Percentiles rank a stretch among this genome's conserved stretches.
Evolutionary conservation across 2,888 invertebrate species (phyloP).

Genomic region (Cryptosula pallasiana): DNA sequence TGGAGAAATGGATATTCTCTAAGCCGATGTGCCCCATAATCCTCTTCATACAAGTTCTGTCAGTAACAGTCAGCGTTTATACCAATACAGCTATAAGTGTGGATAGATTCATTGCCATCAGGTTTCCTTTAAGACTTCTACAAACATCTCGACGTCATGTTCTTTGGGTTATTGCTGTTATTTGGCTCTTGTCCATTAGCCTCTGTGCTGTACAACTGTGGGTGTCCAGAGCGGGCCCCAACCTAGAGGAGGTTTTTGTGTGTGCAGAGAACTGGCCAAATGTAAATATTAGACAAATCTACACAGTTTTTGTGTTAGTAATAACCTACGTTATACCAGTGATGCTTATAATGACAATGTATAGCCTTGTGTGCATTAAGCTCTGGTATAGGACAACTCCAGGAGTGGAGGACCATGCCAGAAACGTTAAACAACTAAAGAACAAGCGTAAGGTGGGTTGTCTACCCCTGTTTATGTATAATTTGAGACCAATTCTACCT

Average conservation of each 20-base stretch:
- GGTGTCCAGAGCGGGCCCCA: conserved; percentile 33
- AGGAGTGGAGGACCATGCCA: conserved; percentile 53
- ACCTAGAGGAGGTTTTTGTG: conserved; percentile 27
- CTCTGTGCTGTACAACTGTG: conserved; percentile 52
- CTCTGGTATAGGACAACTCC: conserved; percentile 54
- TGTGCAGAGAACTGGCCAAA: conserved; percentile 41
- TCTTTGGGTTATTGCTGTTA: conserved; percentile 49
- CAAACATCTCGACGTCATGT: conserved; percentile 49
- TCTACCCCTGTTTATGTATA: background rate
- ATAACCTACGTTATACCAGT: conserved; percentile 52
- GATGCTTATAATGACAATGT: conserved; percentile 52
- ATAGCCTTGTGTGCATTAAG: conserved; percentile 53
- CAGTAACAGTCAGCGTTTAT: conserved; percentile 55
- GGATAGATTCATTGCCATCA: conserved; percentile 53
- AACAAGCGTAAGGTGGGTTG: conserved; percentile 52
- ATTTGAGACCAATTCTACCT: background rate
- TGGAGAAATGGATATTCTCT: conserved; percentile 56
- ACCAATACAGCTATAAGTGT: conserved; percentile 56
- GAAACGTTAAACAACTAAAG: conserved; percentile 52
- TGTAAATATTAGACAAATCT: conserved; percentile 30
- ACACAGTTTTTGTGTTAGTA: conserved; percentile 40
- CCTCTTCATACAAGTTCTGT: conserved; percentile 55
- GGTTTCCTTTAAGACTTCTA: conserved; percentile 35
- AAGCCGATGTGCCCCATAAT: conserved; percentile 56
- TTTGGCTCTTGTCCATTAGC: conserved; percentile 52